Conservation (phyloP, 2,113 vertebrate species). For the Puma concolor region DNA sequence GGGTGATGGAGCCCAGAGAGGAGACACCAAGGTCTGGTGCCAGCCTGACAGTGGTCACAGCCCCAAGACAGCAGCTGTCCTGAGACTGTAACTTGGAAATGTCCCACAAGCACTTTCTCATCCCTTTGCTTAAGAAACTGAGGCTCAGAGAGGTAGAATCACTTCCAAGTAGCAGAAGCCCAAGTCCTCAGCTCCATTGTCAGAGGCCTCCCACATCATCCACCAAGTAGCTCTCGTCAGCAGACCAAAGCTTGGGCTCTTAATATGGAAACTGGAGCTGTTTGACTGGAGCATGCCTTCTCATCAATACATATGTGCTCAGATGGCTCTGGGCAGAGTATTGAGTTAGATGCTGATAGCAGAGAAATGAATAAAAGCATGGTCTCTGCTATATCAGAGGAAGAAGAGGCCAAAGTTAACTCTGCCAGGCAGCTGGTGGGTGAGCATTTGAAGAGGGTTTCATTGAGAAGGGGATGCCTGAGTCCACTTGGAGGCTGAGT, state of each 20-base stretch:
- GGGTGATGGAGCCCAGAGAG: neutral
- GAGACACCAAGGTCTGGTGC: neutral
- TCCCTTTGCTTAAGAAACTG: neutral
- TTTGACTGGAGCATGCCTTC: neutral
- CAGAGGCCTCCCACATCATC: neutral
- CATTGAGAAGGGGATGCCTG: neutral
- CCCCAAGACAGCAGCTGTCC: neutral
- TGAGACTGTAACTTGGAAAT: neutral
- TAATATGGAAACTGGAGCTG: neutral
- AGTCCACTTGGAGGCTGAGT: neutral
- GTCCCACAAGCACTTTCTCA: neutral
- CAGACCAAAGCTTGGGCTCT: neutral
- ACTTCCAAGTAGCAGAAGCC: neutral
- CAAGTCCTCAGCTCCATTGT: neutral
- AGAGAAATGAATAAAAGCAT: neutral
- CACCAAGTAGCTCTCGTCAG: accelerated
- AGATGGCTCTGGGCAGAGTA: neutral
- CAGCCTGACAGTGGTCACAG: neutral
- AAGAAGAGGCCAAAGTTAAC: neutral
- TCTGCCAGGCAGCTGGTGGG: neutral
- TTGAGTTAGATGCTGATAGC: neutral
- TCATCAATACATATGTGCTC: accelerated
- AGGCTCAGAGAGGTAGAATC: neutral
- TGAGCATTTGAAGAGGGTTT: neutral
- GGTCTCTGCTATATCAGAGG: neutral